Percentiles rank a stretch among this genome's conserved stretches.
Conservation (phyloP, 2,797 vertebrate genomes). For the Anguilla marmorata region DNA sequence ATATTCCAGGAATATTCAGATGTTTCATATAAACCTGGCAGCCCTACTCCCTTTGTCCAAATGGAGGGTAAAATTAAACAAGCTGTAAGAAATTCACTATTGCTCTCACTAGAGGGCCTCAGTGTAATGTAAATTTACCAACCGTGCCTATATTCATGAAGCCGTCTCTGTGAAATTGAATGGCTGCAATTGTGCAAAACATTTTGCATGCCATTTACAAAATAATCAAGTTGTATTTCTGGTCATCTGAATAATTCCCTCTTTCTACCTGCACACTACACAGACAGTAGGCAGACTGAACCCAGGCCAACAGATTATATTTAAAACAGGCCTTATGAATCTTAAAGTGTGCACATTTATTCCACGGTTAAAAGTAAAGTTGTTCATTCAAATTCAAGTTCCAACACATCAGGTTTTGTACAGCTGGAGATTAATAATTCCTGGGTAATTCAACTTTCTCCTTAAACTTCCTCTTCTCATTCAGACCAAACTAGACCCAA, state of each 20-base stretch:
- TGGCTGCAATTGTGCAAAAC: not conserved
- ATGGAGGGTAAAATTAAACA: not conserved
- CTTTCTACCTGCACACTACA: not conserved
- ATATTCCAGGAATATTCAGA: too few species aligned
- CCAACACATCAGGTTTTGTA: too few species aligned
- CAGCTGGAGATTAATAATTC: not conserved
- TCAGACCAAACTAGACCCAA: not conserved
- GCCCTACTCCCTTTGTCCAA: not conserved
- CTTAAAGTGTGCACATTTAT: too few species aligned
- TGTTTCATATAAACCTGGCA: too few species aligned
- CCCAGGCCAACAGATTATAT: not conserved
- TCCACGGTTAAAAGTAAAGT: too few species aligned
- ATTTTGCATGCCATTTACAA: not conserved
- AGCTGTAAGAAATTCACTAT: not conserved
- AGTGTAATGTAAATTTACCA: not conserved
- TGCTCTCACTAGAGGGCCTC: conserved; percentile 52
- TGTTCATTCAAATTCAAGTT: too few species aligned
- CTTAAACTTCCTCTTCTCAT: not conserved
- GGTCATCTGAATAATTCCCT: not conserved
- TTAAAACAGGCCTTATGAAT: too few species aligned
- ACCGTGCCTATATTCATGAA: not conserved
- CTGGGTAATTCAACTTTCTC: not conserved
- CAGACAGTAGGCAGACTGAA: not conserved
- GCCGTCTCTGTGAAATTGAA: not conserved
- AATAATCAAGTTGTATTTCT: not conserved